Conservation (phyloP, 2,113 vertebrate species). For the Solenodon paradoxus region DNA sequence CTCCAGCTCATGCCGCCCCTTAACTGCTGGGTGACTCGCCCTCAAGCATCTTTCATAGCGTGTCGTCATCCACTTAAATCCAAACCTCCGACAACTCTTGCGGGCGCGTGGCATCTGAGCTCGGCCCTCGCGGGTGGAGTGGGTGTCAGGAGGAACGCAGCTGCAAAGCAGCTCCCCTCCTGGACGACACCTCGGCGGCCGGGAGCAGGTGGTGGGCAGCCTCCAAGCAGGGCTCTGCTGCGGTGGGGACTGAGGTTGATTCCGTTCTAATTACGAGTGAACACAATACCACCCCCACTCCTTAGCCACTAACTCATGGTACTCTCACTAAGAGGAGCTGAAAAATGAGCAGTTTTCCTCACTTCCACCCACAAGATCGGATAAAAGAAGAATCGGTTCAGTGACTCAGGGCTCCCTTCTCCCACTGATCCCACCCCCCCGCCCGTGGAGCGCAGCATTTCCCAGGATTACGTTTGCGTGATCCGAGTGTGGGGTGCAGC, state of each 20-base stretch:
- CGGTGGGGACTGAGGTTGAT: background rate
- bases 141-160: background rate
- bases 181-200: background rate
- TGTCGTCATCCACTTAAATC: background rate
- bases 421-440: background rate
- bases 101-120: background rate
- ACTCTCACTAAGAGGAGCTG: conserved; percentile 43
- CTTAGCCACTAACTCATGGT: conserved; percentile 30
- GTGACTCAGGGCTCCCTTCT: conserved; percentile 59
- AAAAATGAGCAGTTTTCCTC: conserved; percentile 59
- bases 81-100: background rate
- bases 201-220: background rate
- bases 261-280: conserved; percentile 42
- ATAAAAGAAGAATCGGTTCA: conserved; percentile 57
- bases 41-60: background rate
- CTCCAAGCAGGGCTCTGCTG: background rate
- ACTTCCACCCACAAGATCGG: conserved; percentile 44
- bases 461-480: background rate
- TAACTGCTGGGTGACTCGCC: background rate
- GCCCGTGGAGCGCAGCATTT: background rate
- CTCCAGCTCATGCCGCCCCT: background rate
- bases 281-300: conserved; percentile 5
- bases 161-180: background rate
- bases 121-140: background rate
- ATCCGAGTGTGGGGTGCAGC: accelerated